These are phyloP conservation scores for Phyllotreta striolata DNA, from an alignment of 2,888 invertebrate genomes.

Conservation along the genomic window DNA sequence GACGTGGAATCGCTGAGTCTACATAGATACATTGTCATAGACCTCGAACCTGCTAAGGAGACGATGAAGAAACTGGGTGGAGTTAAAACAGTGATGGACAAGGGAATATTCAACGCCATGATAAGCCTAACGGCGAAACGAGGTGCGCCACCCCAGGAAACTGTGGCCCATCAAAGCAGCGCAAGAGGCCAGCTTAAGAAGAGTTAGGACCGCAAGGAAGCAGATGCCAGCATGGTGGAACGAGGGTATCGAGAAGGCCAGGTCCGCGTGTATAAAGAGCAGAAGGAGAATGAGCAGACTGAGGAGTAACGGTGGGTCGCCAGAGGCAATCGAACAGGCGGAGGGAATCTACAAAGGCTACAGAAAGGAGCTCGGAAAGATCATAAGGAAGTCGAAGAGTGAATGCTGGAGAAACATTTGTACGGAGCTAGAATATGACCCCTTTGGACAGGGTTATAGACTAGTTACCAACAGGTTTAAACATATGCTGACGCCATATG, in stretches of 20 bases:
- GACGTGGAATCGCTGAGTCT: conserved; percentile 21
- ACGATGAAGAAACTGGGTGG: conserved; percentile 3
- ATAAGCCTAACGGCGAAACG: too few relatives aligned
- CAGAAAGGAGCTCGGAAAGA: not conserved
- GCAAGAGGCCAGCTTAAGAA: not conserved
- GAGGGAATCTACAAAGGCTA: not conserved
- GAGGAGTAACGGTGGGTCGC: not conserved
- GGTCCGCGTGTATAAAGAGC: not conserved
- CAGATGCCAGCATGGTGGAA: conserved; percentile 22
- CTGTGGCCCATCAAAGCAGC: conserved; percentile 4
- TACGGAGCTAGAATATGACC: not conserved
- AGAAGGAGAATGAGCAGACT: not conserved
- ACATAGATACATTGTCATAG: conserved; percentile 19
- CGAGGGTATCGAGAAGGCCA: not conserved
- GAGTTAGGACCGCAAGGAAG: not conserved
- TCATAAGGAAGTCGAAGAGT: not conserved
- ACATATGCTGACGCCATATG: conserved; percentile 9
- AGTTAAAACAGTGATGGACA: not conserved
- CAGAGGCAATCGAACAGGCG: not conserved
- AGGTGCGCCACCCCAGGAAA: too few relatives aligned
- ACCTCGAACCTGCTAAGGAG: not conserved
- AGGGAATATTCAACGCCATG: not conserved
- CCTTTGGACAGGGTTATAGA: conserved; percentile 8
- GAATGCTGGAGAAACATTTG: conserved; percentile 5
- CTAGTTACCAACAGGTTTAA: conserved; percentile 6